phyloP scores from a whole-genome alignment of 2,888 invertebrate genomes.

The Eupithecia dodoneata region DNA sequence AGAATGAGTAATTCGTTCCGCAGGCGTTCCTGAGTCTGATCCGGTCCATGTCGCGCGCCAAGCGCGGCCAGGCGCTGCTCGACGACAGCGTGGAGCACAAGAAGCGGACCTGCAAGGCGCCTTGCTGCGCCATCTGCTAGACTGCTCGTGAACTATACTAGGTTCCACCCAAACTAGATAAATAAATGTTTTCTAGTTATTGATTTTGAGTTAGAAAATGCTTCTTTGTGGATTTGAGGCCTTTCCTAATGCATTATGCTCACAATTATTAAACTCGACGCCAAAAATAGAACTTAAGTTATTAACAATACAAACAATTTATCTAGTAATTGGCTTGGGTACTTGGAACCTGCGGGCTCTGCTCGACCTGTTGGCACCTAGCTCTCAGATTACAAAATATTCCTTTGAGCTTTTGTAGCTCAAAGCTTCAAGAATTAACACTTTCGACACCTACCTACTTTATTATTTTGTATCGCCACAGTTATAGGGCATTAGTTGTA shows the following conservation, averaged over 20 bases:
- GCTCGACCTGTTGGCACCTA: background rate
- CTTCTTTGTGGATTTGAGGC: background rate
- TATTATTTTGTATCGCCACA: background rate
- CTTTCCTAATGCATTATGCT: background rate
- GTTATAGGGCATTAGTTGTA: background rate
- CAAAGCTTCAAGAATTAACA: background rate
- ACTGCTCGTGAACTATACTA: background rate
- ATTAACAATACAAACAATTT: background rate
- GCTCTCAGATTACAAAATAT: background rate
- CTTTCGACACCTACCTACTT: background rate
- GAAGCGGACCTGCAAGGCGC: conserved; percentile 45
- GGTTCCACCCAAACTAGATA: background rate
- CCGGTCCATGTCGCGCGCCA: conserved; percentile 70
- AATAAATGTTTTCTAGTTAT: background rate
- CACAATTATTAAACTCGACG: no score
- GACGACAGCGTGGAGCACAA: conserved; percentile 45
- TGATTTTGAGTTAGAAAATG: background rate
- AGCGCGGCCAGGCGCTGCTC: conserved; percentile 47
- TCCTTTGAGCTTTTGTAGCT: no score
- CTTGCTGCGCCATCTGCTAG: conserved; percentile 64
- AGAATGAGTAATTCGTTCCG: background rate
- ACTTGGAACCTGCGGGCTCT: background rate
- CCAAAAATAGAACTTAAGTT: background rate
- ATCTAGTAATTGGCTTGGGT: background rate
- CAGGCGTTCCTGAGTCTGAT: conserved; percentile 77